Base-by-base conservation (phyloP, 2,797 vertebrate species). In the Liasis olivaceus region DNA sequence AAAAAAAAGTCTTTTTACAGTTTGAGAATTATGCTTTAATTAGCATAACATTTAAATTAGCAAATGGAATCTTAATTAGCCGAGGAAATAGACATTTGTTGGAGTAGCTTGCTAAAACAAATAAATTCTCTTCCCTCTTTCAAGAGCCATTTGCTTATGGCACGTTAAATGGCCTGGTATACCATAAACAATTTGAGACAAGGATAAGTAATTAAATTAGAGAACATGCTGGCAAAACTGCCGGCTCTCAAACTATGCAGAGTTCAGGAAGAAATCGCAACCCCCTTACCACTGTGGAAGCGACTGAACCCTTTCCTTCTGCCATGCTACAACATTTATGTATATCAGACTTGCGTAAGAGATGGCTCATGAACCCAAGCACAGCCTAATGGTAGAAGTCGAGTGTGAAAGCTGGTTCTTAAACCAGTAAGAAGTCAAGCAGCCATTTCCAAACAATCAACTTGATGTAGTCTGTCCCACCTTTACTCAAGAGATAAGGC, bases 11-110 rank as follows among this genome's bases (percentile, higher is more conserved):
- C 93, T 96, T 97, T 97, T 96, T 97, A 97, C 96, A 96, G 97
- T 97, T 97, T 97, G 94, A 95, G 97, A 98, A 97, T 97, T 97
- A 98, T 97, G 96, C 96, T 97, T 98, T 98, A 98, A 98, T 98
- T 98, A 98, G 97, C 97, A 98, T 97, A 98, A 98, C 97, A 98
- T 98, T 98, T 98, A 98, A 98, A 98, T 98, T 98, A 98, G 97
- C 20, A 91, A 97, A 96, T 96, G 96, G 97, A 98, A 97, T 98
- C 98, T 98, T 98, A 98, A 98, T 98, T 98, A 98, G 97, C 92
- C 87, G 97, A 98, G 97, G 97, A 98, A 98, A 98, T 97, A 98
- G 97, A 97, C 97, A 98, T 98, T 98, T 97, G 97, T 97, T 97
- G 96, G 96, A 97, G 96, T 97, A 96, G 96, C 72, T 97, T 97